A percentile compares a stretch with the other conserved stretches of the same genome.
These are phyloP conservation scores for Drosophila hawaiiensis DNA, from an alignment of 2,888 invertebrate genomes.

Conservation along the genomic window DNA sequence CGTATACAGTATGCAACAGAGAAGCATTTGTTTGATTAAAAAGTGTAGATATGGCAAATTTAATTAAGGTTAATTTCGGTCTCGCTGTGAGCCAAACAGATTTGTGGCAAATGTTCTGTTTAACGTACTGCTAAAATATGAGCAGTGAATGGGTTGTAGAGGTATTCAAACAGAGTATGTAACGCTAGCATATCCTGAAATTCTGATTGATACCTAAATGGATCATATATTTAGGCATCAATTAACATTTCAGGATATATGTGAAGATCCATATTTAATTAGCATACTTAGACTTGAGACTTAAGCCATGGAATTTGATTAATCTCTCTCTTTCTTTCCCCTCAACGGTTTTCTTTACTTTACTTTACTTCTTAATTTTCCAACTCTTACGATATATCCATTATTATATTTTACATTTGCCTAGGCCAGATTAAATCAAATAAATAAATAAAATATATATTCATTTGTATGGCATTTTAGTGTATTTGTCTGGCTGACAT, in stretches of 20 bases:
- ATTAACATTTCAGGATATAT: neutral
- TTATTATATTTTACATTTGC: neutral
- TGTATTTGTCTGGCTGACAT: constrained; percentile 8
- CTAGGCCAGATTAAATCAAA: neutral
- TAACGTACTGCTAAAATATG: neutral
- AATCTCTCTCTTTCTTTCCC: too few relatives aligned
- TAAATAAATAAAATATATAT: neutral
- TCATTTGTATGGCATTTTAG: neutral
- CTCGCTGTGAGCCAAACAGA: constrained; percentile 9
- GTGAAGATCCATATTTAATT: neutral
- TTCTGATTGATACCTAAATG: too few relatives aligned
- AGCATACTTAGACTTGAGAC: too few relatives aligned
- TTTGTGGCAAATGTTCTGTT: neutral
- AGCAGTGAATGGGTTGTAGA: neutral
- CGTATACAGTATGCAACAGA: constrained; percentile 21
- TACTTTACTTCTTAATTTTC: too few relatives aligned
- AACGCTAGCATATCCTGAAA: neutral
- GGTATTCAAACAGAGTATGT: neutral
- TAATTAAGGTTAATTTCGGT: constrained; percentile 71
- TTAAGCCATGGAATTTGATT: too few relatives aligned
- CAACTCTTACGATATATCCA: too few relatives aligned
- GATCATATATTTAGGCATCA: too few relatives aligned
- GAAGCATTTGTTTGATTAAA: constrained; percentile 61
- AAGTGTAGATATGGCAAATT: constrained; percentile 71
- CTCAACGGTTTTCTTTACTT: too few relatives aligned